Conservation (phyloP, 2,113 vertebrate species). For the Channa argus region DNA sequence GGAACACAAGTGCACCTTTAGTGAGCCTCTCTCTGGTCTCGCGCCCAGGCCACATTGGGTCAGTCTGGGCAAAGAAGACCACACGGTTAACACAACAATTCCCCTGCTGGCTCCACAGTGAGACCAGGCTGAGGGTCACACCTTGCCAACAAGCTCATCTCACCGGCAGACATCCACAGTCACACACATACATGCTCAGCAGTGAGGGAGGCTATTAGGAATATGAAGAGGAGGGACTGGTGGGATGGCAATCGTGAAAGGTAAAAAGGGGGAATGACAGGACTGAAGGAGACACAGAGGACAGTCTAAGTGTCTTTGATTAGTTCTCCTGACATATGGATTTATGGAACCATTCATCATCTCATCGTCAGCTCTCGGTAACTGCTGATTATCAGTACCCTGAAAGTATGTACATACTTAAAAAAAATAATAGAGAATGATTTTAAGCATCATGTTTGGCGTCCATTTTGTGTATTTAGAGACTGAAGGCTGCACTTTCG, state of each 20-base stretch:
- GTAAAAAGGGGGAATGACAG: slow-evolving; percentile 67
- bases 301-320: slow-evolving; percentile 76
- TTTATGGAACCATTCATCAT: slow-evolving; percentile 73
- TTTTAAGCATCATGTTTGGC: slow-evolving; percentile 17
- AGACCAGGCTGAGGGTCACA: slow-evolving; percentile 54
- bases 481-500: slow-evolving; percentile 95
- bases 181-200: neutral
- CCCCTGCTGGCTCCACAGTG: slow-evolving; percentile 63
- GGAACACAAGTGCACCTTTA: slow-evolving; percentile 61
- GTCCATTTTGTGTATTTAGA: slow-evolving; percentile 84
- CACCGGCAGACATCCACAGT: slow-evolving; percentile 28
- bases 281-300: slow-evolving; percentile 78
- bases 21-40: slow-evolving; percentile 55
- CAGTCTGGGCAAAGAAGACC: slow-evolving; percentile 78
- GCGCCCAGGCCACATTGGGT: slow-evolving; percentile 51
- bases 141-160: slow-evolving; percentile 45
- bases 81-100: slow-evolving; percentile 78
- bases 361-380: slow-evolving; percentile 39
- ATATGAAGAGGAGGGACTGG: slow-evolving; percentile 63
- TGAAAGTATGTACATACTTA: neutral
- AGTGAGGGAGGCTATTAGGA: slow-evolving; percentile 58
- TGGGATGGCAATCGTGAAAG: slow-evolving; percentile 49
- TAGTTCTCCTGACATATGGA: slow-evolving; percentile 64
- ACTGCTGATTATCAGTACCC: slow-evolving; percentile 52
- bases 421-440: neutral